Percentiles rank a stretch among this genome's conserved stretches.
Conservation (phyloP, 2,888 invertebrate species). For the Drosophila buzzatii region DNA sequence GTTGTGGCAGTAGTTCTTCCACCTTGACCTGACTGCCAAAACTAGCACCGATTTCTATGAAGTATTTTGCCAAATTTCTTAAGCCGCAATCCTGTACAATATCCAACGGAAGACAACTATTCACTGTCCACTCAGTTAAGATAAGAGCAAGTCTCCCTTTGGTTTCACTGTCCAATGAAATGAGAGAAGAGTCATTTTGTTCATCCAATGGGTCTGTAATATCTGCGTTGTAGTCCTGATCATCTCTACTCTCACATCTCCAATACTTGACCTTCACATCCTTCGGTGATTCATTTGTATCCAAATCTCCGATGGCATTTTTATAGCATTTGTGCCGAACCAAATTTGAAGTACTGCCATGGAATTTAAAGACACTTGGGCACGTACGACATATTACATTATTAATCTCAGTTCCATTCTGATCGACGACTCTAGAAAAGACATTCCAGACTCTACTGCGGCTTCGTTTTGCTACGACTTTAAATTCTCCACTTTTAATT, state of each 20-base stretch:
- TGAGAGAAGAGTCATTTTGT: background rate
- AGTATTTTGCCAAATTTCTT: background rate
- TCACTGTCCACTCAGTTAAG: constrained; percentile 9
- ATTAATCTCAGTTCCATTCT: constrained; percentile 9
- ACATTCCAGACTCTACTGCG: constrained; percentile 20
- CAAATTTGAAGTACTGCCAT: constrained; percentile 19
- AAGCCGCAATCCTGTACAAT: background rate
- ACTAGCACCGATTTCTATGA: constrained; percentile 11
- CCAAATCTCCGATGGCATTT: background rate
- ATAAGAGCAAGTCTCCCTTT: background rate
- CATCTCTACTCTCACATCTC: background rate
- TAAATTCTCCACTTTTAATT: constrained; percentile 18
- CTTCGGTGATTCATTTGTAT: background rate
- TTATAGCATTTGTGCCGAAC: constrained; percentile 18
- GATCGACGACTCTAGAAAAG: constrained; percentile 15
- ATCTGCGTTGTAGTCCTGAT: background rate
- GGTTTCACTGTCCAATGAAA: background rate
- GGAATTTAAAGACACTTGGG: constrained; percentile 13
- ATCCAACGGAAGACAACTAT: constrained; percentile 1
- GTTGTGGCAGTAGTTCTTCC: constrained; percentile 4
- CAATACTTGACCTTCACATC: background rate
- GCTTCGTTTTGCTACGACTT: constrained; percentile 7
- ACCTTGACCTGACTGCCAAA: constrained; percentile 2
- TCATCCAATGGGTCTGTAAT: background rate
- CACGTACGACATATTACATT: constrained; percentile 15